Evolutionary conservation across 1,140 invertebrate species (phyloP), one percentile per base, ranked within the genome.

Genomic region (Homalodisca vitripennis): DNA sequence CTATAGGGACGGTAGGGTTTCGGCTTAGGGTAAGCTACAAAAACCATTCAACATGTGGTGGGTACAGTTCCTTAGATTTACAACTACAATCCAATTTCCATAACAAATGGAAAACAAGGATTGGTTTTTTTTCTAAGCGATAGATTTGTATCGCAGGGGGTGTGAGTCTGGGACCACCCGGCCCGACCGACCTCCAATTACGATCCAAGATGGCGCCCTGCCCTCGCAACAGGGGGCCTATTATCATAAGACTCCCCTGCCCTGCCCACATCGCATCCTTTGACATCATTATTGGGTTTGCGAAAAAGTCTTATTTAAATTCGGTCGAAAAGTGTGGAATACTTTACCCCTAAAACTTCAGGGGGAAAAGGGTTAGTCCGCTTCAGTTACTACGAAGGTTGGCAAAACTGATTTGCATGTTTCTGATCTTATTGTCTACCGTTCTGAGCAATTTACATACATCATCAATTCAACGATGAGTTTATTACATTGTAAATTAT

Each of bases 241-340:
- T 60, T 60, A 60, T 60, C 55, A 60, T 60, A 60, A 60, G 55
- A 60, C 48, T 53, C 48, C 48, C 48, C 48, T 6, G 34, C 26
- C 55, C 55, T 27, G 22, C 26, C 29, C 55, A 26, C 55, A 60
- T 60, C 55, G 22, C 29, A 10, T 24, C 22, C 48, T 60, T 60
- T 60, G 55, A 60, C 55, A 60, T 60, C 55, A 60, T 60, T 60
- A 60, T 60, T 60, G 55, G 2, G 55, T 60, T 60, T 24, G 55
- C 55, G 55, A 60, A 60, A 27, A 60, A 60, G n/a, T n/a, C n/a
- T n/a, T n/a, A n/a, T n/a, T n/a, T n/a, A n/a, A n/a, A n/a, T n/a
- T n/a, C n/a, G n/a, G n/a, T n/a, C n/a, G n/a, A n/a, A n/a, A n/a
- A n/a, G n/a, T n/a, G n/a, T n/a, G n/a, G n/a, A n/a, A n/a, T n/a